Evolutionary conservation across 1,140 invertebrate species (phyloP), one percentile per base, ranked within the genome.

Genomic region (Saccostrea echinata): DNA sequence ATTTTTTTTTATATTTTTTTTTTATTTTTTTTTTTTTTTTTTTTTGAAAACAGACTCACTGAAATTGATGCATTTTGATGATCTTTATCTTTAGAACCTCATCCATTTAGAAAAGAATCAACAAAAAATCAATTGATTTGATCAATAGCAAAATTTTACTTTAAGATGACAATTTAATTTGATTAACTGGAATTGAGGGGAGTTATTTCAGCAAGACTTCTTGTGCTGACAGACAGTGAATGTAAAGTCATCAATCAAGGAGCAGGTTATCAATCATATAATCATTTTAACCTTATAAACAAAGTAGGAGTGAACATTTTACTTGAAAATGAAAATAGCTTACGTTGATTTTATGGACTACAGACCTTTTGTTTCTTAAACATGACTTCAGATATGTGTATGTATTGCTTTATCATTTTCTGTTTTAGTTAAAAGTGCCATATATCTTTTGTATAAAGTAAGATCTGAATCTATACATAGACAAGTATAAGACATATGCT

Each of bases 241-340:
- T 12, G 68, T 71, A 8, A 71, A 30, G 27, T 33, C 24, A 71
- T 71, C 68, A 27, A 71, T 71, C 68, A 71, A 27, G 0, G n/a
- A 13, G 24, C n/a, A 12, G 27, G 30, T 71, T 71, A 71, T 71
- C 68, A 71, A 71, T 71, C 68, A 71, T 71, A 71, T 71, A 61
- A 61, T 18, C 57, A 30, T 71, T 33, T 27, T 71, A 71, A 71
- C n/a, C 68, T 16, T 13, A 71, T 30, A 30, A 18, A 61, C 57
- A 61, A 18, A 13, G 4, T 61, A 24, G n/a, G 18, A 24, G 57
- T 6, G n/a, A 24, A 61, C 57, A 21, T 61, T 33, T 71, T 71
- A 1, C 24, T 71, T 71, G 68, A 33, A 71, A 27, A 71, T 30
- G 8, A 33, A 71, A 30, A 71, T 71, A 13, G 0, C 27, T 24